Conservation (phyloP, 2,113 vertebrate genomes). For the Anarrhichthys ocellatus region DNA sequence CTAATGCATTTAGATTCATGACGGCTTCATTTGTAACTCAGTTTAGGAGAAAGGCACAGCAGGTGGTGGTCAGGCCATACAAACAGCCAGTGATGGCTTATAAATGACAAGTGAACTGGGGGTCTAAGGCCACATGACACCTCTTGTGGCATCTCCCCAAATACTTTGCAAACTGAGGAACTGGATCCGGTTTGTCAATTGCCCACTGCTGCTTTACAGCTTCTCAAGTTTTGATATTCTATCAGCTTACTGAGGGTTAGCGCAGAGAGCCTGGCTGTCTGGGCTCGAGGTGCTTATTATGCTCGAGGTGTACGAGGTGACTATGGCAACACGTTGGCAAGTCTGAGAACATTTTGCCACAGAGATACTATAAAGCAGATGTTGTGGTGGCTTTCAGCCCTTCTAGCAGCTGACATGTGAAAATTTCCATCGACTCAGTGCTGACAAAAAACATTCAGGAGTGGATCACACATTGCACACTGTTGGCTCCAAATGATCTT, state of each 20-base stretch:
- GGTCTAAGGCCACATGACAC: constrained; percentile 59
- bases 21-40: constrained; percentile 44
- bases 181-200: constrained; percentile 46
- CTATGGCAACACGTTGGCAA: constrained; percentile 62
- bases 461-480: constrained; percentile 8
- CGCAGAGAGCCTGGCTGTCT: constrained; percentile 26
- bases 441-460: constrained; percentile 35
- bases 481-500: constrained; percentile 16
- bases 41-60: constrained; percentile 44
- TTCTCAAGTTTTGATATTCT: constrained; percentile 63
- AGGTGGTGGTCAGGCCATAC: constrained; percentile 49
- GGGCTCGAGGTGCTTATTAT: constrained; percentile 34
- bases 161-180: constrained; percentile 46
- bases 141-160: constrained; percentile 55
- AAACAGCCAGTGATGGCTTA: constrained; percentile 37
- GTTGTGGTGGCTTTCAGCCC: constrained; percentile 52
- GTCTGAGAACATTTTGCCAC: constrained; percentile 34
- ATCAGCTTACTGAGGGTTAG: constrained; percentile 16
- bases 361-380: constrained; percentile 63
- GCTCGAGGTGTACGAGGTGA: constrained; percentile 41
- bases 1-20: constrained; percentile 53
- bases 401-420: constrained; percentile 56
- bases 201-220: constrained; percentile 52
- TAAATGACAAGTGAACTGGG: constrained; percentile 50
- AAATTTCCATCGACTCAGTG: constrained; percentile 36